A percentile compares a stretch with the other conserved stretches of the same genome.
Conservation (phyloP, 2,888 invertebrate genomes). For the Geophilus truncorum region DNA sequence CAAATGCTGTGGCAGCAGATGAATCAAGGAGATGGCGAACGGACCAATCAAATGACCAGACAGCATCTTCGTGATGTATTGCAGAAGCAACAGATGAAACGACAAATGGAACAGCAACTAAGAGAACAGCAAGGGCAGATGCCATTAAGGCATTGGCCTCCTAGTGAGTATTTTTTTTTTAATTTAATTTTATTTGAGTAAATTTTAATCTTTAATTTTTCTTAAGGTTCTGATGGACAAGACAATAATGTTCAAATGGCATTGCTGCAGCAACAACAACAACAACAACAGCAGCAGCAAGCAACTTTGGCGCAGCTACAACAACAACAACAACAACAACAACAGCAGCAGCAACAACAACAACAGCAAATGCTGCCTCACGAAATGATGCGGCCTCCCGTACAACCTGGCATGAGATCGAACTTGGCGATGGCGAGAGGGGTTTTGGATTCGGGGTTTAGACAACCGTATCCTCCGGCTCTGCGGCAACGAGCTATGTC, state of each 20-base stretch:
- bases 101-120: conserved; percentile 45
- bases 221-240: neutral
- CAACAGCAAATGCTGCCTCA: conserved; percentile 54
- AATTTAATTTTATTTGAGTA: neutral
- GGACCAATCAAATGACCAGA: conserved; percentile 52
- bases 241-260: conserved; percentile 28
- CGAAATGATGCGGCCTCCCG: conserved; percentile 53
- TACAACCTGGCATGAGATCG: conserved; percentile 27
- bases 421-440: neutral
- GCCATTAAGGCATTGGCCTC: conserved; percentile 42
- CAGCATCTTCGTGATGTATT: conserved; percentile 71
- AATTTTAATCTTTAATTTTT: neutral
- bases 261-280: conserved; percentile 22
- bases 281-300: conserved; percentile 49
- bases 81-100: conserved; percentile 62
- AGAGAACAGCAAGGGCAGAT: conserved; percentile 49
- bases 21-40: conserved; percentile 8
- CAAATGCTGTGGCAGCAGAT: conserved; percentile 31
- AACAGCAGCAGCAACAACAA: conserved; percentile 52
- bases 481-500: conserved; percentile 35
- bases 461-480: conserved; percentile 39
- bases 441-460: conserved; percentile 36
- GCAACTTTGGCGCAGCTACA: conserved; percentile 35
- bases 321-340: conserved; percentile 54
- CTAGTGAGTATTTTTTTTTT: conserved; percentile 33